Evolutionary conservation across 2,888 invertebrate species (phyloP).

Genomic region (Cyrtodaria siliqua): DNA sequence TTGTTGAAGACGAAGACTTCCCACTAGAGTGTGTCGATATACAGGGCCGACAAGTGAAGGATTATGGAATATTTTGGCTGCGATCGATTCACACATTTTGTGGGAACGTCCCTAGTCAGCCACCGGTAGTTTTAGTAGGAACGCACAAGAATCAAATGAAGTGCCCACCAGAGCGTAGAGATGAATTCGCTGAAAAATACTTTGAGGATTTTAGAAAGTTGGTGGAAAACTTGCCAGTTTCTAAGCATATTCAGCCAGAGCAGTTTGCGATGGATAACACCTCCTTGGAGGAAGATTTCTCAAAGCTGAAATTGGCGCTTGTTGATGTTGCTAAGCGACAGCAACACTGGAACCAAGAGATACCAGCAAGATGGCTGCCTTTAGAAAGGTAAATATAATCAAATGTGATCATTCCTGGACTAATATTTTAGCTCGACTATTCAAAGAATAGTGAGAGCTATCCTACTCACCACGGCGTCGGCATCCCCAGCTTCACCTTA

Average conservation of each 20-base stretch:
- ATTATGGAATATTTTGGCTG: conserved; percentile 59
- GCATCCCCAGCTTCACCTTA: no score
- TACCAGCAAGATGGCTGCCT: conserved; percentile 55
- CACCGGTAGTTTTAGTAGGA: conserved; percentile 59
- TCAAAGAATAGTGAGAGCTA: no score
- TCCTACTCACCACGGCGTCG: no score
- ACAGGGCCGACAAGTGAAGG: conserved; percentile 49
- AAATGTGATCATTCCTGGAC: no score
- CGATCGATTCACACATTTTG: conserved; percentile 60
- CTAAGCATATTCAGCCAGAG: conserved; percentile 55
- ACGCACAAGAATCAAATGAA: conserved; percentile 48
- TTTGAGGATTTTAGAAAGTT: conserved; percentile 53
- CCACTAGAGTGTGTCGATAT: conserved; percentile 45
- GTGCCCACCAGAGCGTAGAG: conserved; percentile 25
- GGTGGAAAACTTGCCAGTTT: conserved; percentile 51
- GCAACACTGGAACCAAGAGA: conserved; percentile 55
- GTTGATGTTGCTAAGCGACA: conserved; percentile 59
- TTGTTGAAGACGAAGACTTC: conserved; percentile 56
- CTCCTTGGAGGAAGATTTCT: conserved; percentile 35
- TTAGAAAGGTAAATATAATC: conserved; percentile 45
- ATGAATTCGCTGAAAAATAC: conserved; percentile 38
- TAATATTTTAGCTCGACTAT: no score
- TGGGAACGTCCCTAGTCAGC: conserved; percentile 56
- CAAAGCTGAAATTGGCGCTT: conserved; percentile 45
- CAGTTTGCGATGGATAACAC: conserved; percentile 57